A percentile compares a stretch with the other conserved stretches of the same genome.
Conservation (phyloP, 2,888 invertebrate genomes). For the Melanostoma mellinum region DNA sequence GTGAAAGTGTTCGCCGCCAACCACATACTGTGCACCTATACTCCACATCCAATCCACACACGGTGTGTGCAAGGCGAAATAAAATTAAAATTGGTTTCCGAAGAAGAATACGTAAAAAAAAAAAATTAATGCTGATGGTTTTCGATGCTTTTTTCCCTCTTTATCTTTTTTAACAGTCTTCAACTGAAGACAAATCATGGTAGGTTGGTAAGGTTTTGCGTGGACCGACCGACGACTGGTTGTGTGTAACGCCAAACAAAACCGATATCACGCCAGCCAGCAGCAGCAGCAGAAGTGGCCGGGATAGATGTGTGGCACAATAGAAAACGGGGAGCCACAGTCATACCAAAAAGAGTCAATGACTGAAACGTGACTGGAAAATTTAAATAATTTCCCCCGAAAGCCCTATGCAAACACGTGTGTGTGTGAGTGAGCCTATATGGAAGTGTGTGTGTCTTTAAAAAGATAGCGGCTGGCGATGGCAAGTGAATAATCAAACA, state of each 20-base stretch:
- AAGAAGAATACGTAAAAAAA: conserved; percentile 11
- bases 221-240: conserved; percentile 24
- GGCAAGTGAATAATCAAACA: no score
- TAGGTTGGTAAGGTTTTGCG: conserved; percentile 53
- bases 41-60: not conserved
- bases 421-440: conserved; percentile 1
- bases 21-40: not conserved
- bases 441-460: not conserved
- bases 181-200: conserved; percentile 34
- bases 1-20: conserved; percentile 40
- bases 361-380: conserved; percentile 72
- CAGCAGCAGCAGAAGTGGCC: conserved; percentile 21
- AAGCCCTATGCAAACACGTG: conserved; percentile 42
- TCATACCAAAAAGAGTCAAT: conserved; percentile 69
- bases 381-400: conserved; percentile 69
- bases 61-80: conserved; percentile 20
- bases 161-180: conserved; percentile 38
- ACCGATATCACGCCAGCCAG: conserved; percentile 37
- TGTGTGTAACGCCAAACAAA: conserved; percentile 43
- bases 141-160: conserved; percentile 7
- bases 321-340: conserved; percentile 62
- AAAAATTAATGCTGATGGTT: conserved; percentile 21
- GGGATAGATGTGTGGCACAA: conserved; percentile 52
- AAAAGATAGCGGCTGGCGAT: no score
- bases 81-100: conserved; percentile 40